A percentile compares a stretch with the other conserved stretches of the same genome.
These are phyloP conservation scores for Lobophora halterata DNA, from an alignment of 2,888 invertebrate species.

Conservation along the genomic window DNA sequence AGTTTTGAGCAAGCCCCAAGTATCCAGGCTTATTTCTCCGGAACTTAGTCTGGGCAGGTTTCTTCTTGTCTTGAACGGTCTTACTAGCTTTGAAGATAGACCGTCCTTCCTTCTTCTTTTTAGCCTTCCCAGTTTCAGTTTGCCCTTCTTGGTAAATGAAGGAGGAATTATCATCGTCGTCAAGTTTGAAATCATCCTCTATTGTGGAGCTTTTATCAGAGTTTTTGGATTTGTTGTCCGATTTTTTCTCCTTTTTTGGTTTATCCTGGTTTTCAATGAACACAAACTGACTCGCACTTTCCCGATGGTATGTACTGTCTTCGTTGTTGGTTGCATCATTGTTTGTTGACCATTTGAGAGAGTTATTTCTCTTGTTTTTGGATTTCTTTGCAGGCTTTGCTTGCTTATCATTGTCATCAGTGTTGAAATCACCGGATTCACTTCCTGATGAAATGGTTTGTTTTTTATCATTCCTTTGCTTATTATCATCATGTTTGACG, in stretches of 20 bases:
- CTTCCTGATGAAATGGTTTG: constrained; percentile 73
- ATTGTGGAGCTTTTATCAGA: constrained; percentile 45
- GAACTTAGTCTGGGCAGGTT: constrained; percentile 61
- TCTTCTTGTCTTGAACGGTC: constrained; percentile 71
- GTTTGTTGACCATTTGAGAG: constrained; percentile 82
- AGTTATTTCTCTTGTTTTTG: constrained; percentile 68
- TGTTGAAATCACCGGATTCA: constrained; percentile 72
- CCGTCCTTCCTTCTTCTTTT: constrained; percentile 75
- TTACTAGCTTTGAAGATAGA: constrained; percentile 59
- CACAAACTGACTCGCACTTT: constrained; percentile 67
- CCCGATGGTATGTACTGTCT: constrained; percentile 53
- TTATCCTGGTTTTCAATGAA: constrained; percentile 72
- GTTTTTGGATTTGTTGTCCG: constrained; percentile 49
- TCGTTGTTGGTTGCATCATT: constrained; percentile 76
- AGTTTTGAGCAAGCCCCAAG: constrained; percentile 65
- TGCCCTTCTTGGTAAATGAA: constrained; percentile 64
- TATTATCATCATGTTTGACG: constrained; percentile 58
- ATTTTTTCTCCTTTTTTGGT: constrained; percentile 67
- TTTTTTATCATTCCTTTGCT: constrained; percentile 65
- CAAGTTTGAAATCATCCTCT: constrained; percentile 56
- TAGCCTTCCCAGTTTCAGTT: constrained; percentile 52
- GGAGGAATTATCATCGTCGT: constrained; percentile 58
- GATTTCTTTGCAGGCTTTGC: constrained; percentile 62
- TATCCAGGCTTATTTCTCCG: constrained; percentile 69
- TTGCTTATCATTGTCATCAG: constrained; percentile 66